Base-by-base conservation (phyloP, 2,797 vertebrate species). In the Muscicapa comitata region DNA sequence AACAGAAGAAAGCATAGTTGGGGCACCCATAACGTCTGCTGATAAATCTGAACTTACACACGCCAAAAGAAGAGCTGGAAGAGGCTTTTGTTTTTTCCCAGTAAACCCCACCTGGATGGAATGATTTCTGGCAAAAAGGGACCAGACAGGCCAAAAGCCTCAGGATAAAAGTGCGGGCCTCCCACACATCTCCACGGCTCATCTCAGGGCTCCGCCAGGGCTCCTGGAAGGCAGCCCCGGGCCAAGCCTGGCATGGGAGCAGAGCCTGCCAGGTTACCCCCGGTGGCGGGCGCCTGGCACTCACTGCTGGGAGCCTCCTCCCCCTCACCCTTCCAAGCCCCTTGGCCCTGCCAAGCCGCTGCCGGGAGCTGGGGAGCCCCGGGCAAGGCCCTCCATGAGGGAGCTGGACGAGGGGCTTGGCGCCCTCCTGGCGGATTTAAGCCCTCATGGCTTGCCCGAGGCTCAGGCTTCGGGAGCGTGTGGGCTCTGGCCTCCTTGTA, bases 141-240 rank as follows among this genome's bases (percentile, higher is more conserved):
- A 45, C 20, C 31, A 51, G 37, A 17, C 4, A 45, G 42, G 75
- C 63, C 81, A 29, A 61, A 72, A 78, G 62, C 90, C 75, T 66
- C 35, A 16, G 74, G 92, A 24, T 6, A 8, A 3, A n/a, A 26
- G 21, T 0, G 13, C 0, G 0, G 24, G 61, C 57, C 77, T 80
- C 90, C 73, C 40, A 50, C 92, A 3, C 55, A 29, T 7, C 37
- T 31, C 51, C 65, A 33, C 2, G 5, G n/a, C 68, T 38, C 40
- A 24, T 6, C 16, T 1, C 4, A 45, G 19, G 25, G 2, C 51
- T 10, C 59, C 0, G 5, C 47, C 77, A 17, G 26, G 65, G 26
- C 43, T 33, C 65, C 51, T 23, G 7, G 2, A 17, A 43, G 11
- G 73, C 92, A 73, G 76, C 73, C 76, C 47, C 7, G 17, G 55